Evolutionary conservation across 2,797 vertebrate species (phyloP), one percentile per base, ranked within the genome.

Genomic region (Melopsittacus undulatus): DNA sequence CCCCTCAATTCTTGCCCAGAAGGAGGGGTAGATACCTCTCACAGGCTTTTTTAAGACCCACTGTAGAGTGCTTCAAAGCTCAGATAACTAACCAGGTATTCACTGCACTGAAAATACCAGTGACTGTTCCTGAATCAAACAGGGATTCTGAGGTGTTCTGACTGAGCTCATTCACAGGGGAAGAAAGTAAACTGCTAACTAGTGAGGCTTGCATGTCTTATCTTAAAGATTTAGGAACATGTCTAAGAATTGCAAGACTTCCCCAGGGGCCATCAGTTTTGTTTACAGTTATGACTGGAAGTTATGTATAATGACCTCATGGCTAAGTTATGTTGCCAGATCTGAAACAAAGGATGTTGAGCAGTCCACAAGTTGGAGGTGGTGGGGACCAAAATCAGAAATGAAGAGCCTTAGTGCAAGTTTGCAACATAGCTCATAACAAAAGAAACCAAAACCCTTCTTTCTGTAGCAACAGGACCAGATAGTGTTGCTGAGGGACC

Each of bases 1-100:
- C 45, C 51, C 24, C 17, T 26, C 26, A 74, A 0, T 34, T 78
- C 75, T 52, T 48, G 6, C 23, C 34, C 51, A 69, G 26, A 66
- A 73, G 57, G 43, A 84, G 21, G 16, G 32, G 21, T 52, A 48
- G 51, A 66, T 62, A 67, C 7, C 38, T 66, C 62, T 57, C 19
- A 26, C 13, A 70, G 51, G 15, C 51, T 43, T 83, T 14, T 27
- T 8, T 17, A 51, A 62, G 36, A 38, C 40, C 32, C 43, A 20
- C 7, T 5, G 2, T n/a, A 27, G 16, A 80, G 8, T 0, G 0
- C 76, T 42, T 74, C 51, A 67, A 70, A 89, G 36, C 43, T 34
- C 20, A 0, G 0, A 29, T 23, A 26, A 29, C 34, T 42, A 43
- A 40, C 27, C 20, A 8, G 24, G 36, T 30, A 9, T 40, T 66